Conservation (phyloP, 2,797 vertebrate genomes). For the Gadopsis marmoratus region DNA sequence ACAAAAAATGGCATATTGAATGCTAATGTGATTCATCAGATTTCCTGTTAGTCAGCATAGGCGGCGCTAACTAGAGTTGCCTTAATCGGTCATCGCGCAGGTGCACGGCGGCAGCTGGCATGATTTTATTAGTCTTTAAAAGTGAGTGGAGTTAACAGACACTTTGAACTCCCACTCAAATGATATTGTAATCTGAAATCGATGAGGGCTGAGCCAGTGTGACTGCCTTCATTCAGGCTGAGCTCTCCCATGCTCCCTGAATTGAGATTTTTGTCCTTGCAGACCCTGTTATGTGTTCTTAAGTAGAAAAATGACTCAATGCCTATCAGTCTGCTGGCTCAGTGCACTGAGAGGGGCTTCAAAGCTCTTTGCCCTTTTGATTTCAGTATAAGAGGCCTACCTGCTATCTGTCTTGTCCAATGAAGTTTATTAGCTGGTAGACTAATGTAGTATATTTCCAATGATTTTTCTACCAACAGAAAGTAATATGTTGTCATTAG, state of each 20-base stretch:
- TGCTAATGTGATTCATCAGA: constrained; percentile 61
- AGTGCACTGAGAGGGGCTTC: constrained; percentile 52
- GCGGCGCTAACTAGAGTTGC: constrained; percentile 33
- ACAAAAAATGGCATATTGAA: constrained; percentile 33
- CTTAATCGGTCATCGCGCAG: constrained; percentile 48
- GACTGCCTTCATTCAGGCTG: constrained; percentile 53
- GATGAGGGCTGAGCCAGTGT: constrained; percentile 51
- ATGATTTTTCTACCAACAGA: neutral
- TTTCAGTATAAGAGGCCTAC: constrained; percentile 58
- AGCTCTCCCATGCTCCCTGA: constrained; percentile 46
- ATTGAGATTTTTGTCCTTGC: constrained; percentile 39
- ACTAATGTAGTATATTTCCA: constrained; percentile 6
- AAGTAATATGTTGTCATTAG: constrained; percentile 1
- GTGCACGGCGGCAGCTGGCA: constrained; percentile 46
- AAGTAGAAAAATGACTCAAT: constrained; percentile 67
- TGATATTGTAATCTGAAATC: constrained; percentile 72
- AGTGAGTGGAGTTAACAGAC: constrained; percentile 59
- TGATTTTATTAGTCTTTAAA: constrained; percentile 54
- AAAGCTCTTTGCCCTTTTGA: constrained; percentile 62
- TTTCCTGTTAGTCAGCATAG: constrained; percentile 56
- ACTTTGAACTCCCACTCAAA: constrained; percentile 63
- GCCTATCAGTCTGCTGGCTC: constrained; percentile 57
- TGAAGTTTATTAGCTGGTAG: constrained; percentile 47
- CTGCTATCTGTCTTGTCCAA: constrained; percentile 43
- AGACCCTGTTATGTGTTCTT: constrained; percentile 45